Evolutionary conservation across 2,113 vertebrate species (phyloP), one percentile per base, ranked within the genome.

Genomic region (Mirza zaza): DNA sequence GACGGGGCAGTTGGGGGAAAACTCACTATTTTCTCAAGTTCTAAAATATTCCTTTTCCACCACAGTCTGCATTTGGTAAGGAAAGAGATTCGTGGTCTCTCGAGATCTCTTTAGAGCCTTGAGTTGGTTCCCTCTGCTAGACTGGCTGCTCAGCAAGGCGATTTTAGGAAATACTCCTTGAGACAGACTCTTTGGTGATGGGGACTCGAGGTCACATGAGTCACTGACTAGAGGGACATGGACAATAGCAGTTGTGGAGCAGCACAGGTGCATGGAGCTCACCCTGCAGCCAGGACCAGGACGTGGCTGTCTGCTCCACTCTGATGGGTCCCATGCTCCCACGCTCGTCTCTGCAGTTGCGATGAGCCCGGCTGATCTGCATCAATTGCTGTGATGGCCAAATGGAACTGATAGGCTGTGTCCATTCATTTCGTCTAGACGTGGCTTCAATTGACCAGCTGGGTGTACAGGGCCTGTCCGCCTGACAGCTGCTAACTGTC

Each of bases 401-500:
- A 59, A 87, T 84, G 63, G 87, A 95, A 81, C 75, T 1, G 80
- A 63, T 45, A 77, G 68, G 84, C 71, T 75, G 36, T 59, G 70
- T 95, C 70, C 36, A 42, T 79, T 90, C 65, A 45, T 86, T 86
- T 68, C 52, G 80, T 90, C 71, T 94, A 86, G 95, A 95, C 1
- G 0, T 63, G 87, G 70, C 95, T 92, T 83, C 82, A 61, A 27
- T 52, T 67, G 90, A 67, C 97, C 93, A 94, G 79, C 79, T 91
- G 83, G 70, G 77, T 91, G 34, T 75, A 79, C 34, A 17, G 0
- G 18, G 91, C 52, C 52, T 52, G 20, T 83, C 91, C 27, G 52
- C 79, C 32, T 90, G 67, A 61, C 68, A 93, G 80, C 85, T 93
- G 93, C 79, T 91, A 61, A 90, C 88, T 94, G 97, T 91, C 94